Evolutionary conservation across 2,888 invertebrate species (phyloP).

Genomic region (Phaedon cochleariae): DNA sequence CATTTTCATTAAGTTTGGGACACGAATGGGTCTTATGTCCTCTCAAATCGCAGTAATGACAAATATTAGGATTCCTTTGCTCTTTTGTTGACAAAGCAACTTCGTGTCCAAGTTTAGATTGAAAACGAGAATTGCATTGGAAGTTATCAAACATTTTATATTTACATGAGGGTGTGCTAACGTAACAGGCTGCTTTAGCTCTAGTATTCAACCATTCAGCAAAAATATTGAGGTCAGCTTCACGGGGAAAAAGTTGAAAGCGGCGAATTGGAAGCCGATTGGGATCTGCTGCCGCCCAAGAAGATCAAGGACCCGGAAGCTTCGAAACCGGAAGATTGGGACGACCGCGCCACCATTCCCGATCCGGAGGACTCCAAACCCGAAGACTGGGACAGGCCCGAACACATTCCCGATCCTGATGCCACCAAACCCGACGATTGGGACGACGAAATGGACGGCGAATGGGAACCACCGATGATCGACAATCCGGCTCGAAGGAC

Average conservation of each 20-base stretch:
- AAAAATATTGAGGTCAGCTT: no score
- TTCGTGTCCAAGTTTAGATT: no score
- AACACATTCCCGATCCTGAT: conserved; percentile 97
- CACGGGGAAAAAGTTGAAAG: conserved; percentile 94
- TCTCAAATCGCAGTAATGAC: no score
- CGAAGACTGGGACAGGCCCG: conserved; percentile 97
- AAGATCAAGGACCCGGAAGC: conserved; percentile 97
- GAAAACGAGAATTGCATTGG: no score
- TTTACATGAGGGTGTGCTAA: no score
- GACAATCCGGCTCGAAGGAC: conserved; percentile 99
- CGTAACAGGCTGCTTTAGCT: no score
- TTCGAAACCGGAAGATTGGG: conserved; percentile 98
- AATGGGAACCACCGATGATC: conserved; percentile 99
- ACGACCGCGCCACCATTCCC: conserved; percentile 89
- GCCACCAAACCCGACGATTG: conserved; percentile 98
- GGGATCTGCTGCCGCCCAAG: conserved; percentile 97
- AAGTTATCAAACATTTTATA: no score
- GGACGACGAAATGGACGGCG: conserved; percentile 93
- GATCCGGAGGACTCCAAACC: conserved; percentile 97
- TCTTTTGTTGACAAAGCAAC: no score
- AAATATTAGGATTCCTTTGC: no score
- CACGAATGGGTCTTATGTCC: no score
- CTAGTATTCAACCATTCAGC: no score
- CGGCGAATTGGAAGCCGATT: conserved; percentile 94
- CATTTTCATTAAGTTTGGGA: no score